phyloP scores from a whole-genome alignment of 30 jellyfish, hydroid and myxozoan genomes.

The Clytia hemisphaerica region DNA sequence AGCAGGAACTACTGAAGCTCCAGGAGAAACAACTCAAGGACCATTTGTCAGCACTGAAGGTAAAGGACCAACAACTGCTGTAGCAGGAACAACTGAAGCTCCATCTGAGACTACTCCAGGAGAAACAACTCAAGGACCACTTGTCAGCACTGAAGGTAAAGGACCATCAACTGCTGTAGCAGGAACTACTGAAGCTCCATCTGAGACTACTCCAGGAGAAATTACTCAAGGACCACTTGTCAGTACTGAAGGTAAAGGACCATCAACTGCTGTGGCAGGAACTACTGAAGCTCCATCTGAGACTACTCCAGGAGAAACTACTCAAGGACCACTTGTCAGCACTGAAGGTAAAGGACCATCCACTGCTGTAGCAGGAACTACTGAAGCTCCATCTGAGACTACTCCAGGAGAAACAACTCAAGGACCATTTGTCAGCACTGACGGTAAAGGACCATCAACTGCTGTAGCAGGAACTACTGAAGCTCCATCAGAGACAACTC shows the following conservation, averaged over 20 bases:
- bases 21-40: conserved; percentile 31
- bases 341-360: neutral
- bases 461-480: neutral
- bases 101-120: conserved; percentile 23
- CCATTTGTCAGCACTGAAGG: conserved; percentile 14
- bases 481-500: neutral
- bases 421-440: too few species aligned
- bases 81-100: conserved; percentile 6
- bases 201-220: conserved; percentile 19
- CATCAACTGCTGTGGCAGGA: neutral
- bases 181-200: conserved; percentile 40
- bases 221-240: conserved; percentile 12
- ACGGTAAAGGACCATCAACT: too few species aligned
- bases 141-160: conserved; percentile 30
- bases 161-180: conserved; percentile 34
- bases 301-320: neutral
- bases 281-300: neutral
- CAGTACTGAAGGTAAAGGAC: conserved; percentile 12
- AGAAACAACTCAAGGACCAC: conserved; percentile 29
- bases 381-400: neutral
- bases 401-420: neutral
- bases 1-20: conserved; percentile 29
- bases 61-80: conserved; percentile 25
- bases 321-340: neutral
- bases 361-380: neutral